Percentiles rank a stretch among this genome's conserved stretches.
These are phyloP conservation scores for Mesorhabditis belari DNA, from an alignment of 2,888 invertebrate species.

Conservation along the genomic window DNA sequence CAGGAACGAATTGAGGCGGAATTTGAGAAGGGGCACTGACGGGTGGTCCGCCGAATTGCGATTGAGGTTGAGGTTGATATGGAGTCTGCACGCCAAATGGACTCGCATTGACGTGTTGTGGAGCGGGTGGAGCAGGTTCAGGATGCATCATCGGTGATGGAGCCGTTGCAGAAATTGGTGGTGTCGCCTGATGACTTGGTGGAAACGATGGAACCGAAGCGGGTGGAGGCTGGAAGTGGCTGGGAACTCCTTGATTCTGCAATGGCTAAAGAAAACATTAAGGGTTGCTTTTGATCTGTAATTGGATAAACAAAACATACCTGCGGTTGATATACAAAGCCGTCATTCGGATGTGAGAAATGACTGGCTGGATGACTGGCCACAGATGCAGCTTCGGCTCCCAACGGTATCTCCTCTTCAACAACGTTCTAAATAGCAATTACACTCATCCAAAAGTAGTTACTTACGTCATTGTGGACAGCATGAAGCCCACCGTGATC, in stretches of 20 bases:
- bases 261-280: neutral
- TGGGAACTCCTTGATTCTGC: neutral
- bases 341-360: neutral
- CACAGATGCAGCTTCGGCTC: constrained; percentile 9
- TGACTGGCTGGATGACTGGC: neutral
- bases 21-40: neutral
- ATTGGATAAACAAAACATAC: neutral
- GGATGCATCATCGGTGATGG: neutral
- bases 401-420: constrained; percentile 9
- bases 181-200: no score
- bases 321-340: no score
- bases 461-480: neutral
- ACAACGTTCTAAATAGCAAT: neutral
- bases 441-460: neutral
- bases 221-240: neutral
- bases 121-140: neutral
- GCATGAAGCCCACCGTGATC: neutral
- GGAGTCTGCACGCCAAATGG: neutral
- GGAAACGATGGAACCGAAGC: neutral
- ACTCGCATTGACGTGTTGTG: neutral
- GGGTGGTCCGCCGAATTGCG: neutral
- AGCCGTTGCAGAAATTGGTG: no score
- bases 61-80: neutral
- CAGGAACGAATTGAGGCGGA: neutral
- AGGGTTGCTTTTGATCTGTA: neutral